A percentile compares a stretch with the other conserved stretches of the same genome.
These are phyloP conservation scores for Homarus americanus DNA, from an alignment of 1,140 invertebrate genomes.

Conservation along the genomic window DNA sequence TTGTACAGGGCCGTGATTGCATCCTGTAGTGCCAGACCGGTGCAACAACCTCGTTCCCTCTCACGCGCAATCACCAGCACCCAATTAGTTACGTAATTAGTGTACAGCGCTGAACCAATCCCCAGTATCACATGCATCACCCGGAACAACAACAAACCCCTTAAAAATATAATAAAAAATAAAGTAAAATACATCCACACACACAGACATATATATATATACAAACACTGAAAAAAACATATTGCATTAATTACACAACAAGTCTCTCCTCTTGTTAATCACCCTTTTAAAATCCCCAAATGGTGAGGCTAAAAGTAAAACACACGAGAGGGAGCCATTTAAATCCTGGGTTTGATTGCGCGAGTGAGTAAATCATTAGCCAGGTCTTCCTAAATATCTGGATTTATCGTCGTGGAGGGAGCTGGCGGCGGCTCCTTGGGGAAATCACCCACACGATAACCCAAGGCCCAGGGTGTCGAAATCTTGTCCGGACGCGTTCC, in stretches of 20 bases:
- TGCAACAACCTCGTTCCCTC: too few species aligned
- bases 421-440: conserved; percentile 4
- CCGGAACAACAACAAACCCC: not conserved
- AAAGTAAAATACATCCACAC: too few species aligned
- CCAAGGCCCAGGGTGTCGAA: conserved; percentile 5
- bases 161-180: too few species aligned
- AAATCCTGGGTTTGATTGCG: conserved; percentile 30
- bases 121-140: conserved; percentile 8
- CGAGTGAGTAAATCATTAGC: conserved; percentile 33
- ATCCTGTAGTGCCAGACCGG: too few species aligned
- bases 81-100: not conserved
- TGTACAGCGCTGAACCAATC: not conserved
- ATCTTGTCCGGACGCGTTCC: not conserved
- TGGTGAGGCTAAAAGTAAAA: not conserved
- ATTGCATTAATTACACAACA: conserved; percentile 24
- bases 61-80: not conserved
- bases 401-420: conserved; percentile 30
- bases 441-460: conserved; percentile 30
- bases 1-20: too few species aligned
- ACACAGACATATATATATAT: too few species aligned
- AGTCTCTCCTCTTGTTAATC: not conserved
- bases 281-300: not conserved
- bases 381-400: conserved; percentile 30
- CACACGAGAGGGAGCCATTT: conserved; percentile 22
- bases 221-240: conserved; percentile 10